Conservation (phyloP, 1,140 invertebrate species). For the Drosophila novamexicana region DNA sequence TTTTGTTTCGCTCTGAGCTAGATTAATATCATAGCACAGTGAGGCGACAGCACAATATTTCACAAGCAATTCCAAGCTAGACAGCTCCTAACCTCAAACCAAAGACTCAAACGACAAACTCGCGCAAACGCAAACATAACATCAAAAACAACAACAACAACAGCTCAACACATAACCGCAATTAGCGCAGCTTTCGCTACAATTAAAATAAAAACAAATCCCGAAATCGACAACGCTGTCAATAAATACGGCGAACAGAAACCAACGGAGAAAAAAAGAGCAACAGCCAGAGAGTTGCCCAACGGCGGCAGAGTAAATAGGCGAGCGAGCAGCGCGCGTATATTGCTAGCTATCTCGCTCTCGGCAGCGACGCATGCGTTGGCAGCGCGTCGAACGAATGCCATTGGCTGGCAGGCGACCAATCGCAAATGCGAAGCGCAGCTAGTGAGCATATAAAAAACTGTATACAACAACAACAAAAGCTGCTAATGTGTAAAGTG, state of each 20-base stretch:
- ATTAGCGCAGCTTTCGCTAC: constrained; percentile 61
- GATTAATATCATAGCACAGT: neutral
- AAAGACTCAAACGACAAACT: constrained; percentile 80
- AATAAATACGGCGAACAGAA: constrained; percentile 19
- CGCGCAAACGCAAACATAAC: constrained; percentile 30
- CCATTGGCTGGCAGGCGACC: constrained; percentile 56
- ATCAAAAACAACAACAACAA: constrained; percentile 24
- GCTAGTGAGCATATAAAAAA: constrained; percentile 14
- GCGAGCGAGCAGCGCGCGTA: constrained; percentile 26
- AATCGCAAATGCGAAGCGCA: constrained; percentile 36
- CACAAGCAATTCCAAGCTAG: neutral
- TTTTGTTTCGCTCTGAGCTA: neutral
- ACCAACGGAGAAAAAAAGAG: neutral
- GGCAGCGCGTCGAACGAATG: constrained; percentile 31
- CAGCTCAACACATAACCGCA: constrained; percentile 40
- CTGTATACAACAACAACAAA: constrained; percentile 7
- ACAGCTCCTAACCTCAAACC: constrained; percentile 56
- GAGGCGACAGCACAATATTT: constrained; percentile 1
- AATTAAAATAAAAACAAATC: constrained; percentile 41
- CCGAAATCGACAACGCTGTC: constrained; percentile 47
- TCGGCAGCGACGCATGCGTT: constrained; percentile 59
- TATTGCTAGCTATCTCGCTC: constrained; percentile 32
- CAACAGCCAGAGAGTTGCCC: constrained; percentile 26
- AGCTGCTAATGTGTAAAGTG: constrained; percentile 73
- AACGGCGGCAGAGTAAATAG: constrained; percentile 37